phyloP scores from a whole-genome alignment of 2,888 invertebrate species.

The Crematogaster levior region DNA sequence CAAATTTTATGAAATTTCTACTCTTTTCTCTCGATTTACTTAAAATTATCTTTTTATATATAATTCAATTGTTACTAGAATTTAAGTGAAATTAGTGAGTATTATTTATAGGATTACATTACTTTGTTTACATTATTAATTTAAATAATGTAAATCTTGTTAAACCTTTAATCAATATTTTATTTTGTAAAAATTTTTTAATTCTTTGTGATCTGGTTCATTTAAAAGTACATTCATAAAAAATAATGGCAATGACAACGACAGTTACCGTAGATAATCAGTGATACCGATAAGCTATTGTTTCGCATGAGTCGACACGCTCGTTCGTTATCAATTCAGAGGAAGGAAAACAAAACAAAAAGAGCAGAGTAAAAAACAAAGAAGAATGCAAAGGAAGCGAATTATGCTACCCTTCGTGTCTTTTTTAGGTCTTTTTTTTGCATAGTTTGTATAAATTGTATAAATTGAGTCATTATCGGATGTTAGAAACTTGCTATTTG shows the following conservation, averaged over 20 bases:
- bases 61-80: neutral
- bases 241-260: neutral
- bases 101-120: neutral
- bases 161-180: neutral
- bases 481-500: neutral
- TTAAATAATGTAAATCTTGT: neutral
- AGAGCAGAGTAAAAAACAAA: neutral
- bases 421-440: neutral
- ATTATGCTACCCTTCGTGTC: neutral
- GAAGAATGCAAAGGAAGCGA: neutral
- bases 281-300: conserved; percentile 7
- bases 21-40: too few relatives aligned
- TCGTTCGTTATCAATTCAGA: conserved; percentile 30
- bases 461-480: conserved; percentile 9
- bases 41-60: neutral
- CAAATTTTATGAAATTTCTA: neutral
- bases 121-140: too few relatives aligned
- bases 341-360: conserved; percentile 10
- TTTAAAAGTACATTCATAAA: neutral
- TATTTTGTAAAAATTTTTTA: neutral
- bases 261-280: neutral
- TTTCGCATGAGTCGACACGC: conserved; percentile 7
- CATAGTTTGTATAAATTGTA: conserved; percentile 16
- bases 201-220: neutral
- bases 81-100: neutral